Conservation (phyloP, 2,888 invertebrate genomes). For the Apodemia zela region DNA sequence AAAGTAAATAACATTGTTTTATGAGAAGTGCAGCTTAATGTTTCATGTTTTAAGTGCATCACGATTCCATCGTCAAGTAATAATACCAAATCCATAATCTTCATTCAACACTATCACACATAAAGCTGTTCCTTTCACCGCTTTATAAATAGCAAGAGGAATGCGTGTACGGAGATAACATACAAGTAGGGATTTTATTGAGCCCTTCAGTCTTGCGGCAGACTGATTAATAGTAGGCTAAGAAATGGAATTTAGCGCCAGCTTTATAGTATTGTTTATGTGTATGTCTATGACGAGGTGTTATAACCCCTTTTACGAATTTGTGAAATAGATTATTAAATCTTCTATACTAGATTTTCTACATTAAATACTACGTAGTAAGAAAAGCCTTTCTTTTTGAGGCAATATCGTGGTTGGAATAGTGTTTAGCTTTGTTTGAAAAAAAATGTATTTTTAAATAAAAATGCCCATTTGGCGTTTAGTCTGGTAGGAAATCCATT, state of each 20-base stretch:
- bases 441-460: too few relatives aligned
- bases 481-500: too few relatives aligned
- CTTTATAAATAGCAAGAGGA: slow-evolving; percentile 65
- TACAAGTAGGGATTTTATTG: slow-evolving; percentile 49
- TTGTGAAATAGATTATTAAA: background rate
- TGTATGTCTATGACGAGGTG: slow-evolving; percentile 13
- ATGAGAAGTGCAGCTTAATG: background rate
- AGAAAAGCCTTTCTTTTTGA: too few relatives aligned
- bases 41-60: slow-evolving; percentile 17
- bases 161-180: slow-evolving; percentile 52
- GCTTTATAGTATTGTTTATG: slow-evolving; percentile 25
- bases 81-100: slow-evolving; percentile 43
- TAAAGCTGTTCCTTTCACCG: slow-evolving; percentile 54
- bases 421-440: too few relatives aligned
- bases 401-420: too few relatives aligned
- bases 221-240: slow-evolving; percentile 49
- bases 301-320: background rate
- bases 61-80: slow-evolving; percentile 20
- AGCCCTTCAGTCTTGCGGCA: slow-evolving; percentile 46
- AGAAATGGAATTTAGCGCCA: slow-evolving; percentile 35
- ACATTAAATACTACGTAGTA: too few relatives aligned
- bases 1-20: slow-evolving; percentile 6
- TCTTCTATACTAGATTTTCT: too few relatives aligned
- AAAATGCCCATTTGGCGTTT: too few relatives aligned
- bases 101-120: slow-evolving; percentile 56